Evolutionary conservation across 2,113 vertebrate species (phyloP).

Genomic region (Syngnathoides biaculeatus): DNA sequence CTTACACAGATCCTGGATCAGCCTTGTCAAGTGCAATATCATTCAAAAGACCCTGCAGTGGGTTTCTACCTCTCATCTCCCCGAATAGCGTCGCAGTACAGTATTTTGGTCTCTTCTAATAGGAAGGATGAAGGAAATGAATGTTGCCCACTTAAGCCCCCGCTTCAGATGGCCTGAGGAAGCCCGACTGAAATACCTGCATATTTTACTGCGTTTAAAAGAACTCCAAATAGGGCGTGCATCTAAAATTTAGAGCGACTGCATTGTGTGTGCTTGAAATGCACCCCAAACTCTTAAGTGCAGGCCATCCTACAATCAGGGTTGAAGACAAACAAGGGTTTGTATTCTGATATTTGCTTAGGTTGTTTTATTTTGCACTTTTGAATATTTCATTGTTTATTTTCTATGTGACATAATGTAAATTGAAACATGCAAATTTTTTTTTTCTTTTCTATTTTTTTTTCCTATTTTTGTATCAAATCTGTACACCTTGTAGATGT

Average conservation of each 20-base stretch:
- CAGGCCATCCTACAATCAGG: conserved; percentile 44
- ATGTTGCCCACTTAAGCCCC: conserved; percentile 21
- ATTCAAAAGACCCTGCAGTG: conserved; percentile 36
- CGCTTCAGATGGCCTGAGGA: conserved; percentile 34
- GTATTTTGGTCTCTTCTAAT: conserved; percentile 7
- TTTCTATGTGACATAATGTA: conserved; percentile 68
- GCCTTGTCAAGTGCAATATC: conserved; percentile 49
- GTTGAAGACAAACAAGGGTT: conserved; percentile 43
- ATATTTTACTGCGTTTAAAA: conserved; percentile 3
- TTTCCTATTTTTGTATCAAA: conserved; percentile 70
- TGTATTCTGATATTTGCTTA: conserved; percentile 66
- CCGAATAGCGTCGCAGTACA: conserved; percentile 14
- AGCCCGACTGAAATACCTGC: background rate
- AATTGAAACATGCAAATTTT: conserved; percentile 46
- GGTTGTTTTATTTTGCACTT: conserved; percentile 67
- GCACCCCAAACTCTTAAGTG: conserved; percentile 1
- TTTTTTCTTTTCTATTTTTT: conserved; percentile 62
- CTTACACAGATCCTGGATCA: conserved; percentile 36
- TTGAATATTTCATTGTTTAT: conserved; percentile 72
- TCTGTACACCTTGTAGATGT: conserved; percentile 69
- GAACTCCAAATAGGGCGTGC: conserved; percentile 4
- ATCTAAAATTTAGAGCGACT: background rate
- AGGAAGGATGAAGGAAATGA: conserved; percentile 23
- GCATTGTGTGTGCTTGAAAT: background rate
- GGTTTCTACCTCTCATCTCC: conserved; percentile 57